Evolutionary conservation across 2,888 invertebrate genomes (phyloP).

Genomic region (Dorcus parallelipipedus): DNA sequence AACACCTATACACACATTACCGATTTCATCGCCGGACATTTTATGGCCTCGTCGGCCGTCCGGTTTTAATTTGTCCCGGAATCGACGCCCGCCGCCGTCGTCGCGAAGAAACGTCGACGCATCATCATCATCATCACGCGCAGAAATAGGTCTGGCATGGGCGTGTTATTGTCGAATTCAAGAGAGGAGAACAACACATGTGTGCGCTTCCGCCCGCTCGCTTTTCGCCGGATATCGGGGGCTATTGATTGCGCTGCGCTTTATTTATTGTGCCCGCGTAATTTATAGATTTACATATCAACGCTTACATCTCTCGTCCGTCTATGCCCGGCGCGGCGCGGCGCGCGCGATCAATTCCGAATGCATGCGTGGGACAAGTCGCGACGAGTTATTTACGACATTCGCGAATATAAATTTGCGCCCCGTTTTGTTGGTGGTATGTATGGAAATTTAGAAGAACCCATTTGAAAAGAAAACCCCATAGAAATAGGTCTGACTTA

Average conservation of each 20-base stretch:
- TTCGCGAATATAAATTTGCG: too few species aligned
- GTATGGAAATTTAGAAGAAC: neutral
- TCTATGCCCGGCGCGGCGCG: too few species aligned
- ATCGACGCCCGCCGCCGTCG: too few species aligned
- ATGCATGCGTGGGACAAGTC: too few species aligned
- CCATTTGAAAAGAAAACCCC: neutral
- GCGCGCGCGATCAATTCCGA: too few species aligned
- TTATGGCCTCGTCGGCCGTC: too few species aligned
- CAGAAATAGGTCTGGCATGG: conserved; percentile 5
- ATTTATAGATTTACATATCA: conserved; percentile 1
- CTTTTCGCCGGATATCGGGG: conserved; percentile 3
- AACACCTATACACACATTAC: too few species aligned
- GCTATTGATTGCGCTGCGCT: conserved; percentile 6
- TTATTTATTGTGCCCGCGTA: conserved; percentile 2
- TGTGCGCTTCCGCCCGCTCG: conserved; percentile 7
- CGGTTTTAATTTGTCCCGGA: too few species aligned
- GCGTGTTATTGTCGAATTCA: conserved; percentile 13
- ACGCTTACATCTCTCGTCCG: neutral
- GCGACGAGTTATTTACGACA: too few species aligned
- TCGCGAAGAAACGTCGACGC: too few species aligned
- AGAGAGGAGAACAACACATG: neutral
- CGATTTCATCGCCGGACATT: too few species aligned
- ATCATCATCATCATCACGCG: neutral
- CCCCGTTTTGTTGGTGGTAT: too few species aligned
- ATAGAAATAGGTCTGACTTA: neutral